Base-by-base conservation (phyloP, 2,888 invertebrate genomes). In the Agrilus cyanescens region DNA sequence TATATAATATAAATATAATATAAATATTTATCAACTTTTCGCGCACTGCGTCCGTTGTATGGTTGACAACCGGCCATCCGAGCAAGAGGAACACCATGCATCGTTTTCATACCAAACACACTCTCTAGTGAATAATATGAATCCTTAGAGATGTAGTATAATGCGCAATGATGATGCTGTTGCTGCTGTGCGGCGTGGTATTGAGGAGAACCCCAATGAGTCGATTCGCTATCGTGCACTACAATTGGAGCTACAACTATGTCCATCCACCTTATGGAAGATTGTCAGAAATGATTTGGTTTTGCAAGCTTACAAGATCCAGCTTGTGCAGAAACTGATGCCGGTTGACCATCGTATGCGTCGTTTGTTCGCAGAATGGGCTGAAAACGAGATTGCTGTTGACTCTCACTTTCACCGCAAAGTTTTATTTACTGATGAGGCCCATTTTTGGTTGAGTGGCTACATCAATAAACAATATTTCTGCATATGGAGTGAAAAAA, bases 21-120 rank as follows among this genome's bases (percentile, higher is more conserved):
- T 50, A 53, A 50, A 37, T 47, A 53, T 42, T 47, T 46, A 10
- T 34, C 53, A 39, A 51, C 48, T 39, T 44, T 53, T 49, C 50
- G 52, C 43, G 50, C 52, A 41, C 48, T 54, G 48, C 53, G 49
- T 52, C 48, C 49, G 52, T 51, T 57, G 55, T 56, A 55, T 35
- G 50, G 51, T 47, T 41, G 30, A 38, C 45, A 47, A 53, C 44
- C 43, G 50, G 44, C 48, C 41, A 47, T 52, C 41, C 12, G 49
- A 50, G 42, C 52, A 45, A 38, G 5, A 54, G 51, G 46, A n/a
- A 40, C 50, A 50, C 52, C 12, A 47, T 55, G 50, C 46, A 50
- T 15, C 50, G 50, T 47, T 56, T 55, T 55, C 52, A 51, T 46
- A 53, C 51, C 45, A 55, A 47, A 40, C 37, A 41, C 45, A 49